Conservation (phyloP, 2,888 invertebrate species). For the Ochropleura leucogaster region DNA sequence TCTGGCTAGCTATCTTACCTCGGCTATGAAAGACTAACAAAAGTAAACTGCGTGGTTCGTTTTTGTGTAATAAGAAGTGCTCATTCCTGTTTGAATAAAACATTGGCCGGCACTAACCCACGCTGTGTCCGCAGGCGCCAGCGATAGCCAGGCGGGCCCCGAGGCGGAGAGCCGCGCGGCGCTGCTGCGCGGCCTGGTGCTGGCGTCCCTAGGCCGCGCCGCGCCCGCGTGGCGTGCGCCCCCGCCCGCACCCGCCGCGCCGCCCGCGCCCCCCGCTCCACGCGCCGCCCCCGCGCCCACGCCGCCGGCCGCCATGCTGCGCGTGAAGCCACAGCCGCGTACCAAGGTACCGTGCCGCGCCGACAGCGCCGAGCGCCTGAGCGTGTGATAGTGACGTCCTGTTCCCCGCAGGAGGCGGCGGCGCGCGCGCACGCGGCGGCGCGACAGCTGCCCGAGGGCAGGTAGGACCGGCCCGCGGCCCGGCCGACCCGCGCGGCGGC, state of each 20-base stretch:
- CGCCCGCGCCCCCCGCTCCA: constrained; percentile 61
- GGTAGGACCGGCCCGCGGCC: constrained; percentile 80
- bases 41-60: too few species aligned
- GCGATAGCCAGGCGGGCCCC: constrained; percentile 72
- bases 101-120: background rate
- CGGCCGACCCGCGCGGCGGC: constrained; percentile 74
- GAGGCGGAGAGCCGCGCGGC: constrained; percentile 85
- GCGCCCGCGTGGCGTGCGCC: constrained; percentile 71
- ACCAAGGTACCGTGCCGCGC: constrained; percentile 77
- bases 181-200: constrained; percentile 85
- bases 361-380: constrained; percentile 30
- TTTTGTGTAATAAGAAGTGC: too few species aligned
- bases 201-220: constrained; percentile 85
- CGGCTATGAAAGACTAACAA: too few species aligned
- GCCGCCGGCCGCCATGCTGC: constrained; percentile 75
- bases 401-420: constrained; percentile 68
- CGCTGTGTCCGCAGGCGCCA: constrained; percentile 68
- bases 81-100: too few species aligned
- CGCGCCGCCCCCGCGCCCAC: constrained; percentile 66
- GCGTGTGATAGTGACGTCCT: constrained; percentile 43
- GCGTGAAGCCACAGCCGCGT: constrained; percentile 84
- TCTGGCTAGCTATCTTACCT: too few species aligned
- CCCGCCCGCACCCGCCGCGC: constrained; percentile 64
- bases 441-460: constrained; percentile 85
- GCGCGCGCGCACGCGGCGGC: constrained; percentile 76